Percentiles rank a stretch among this genome's conserved stretches.
phyloP scores from a whole-genome alignment of 37 sponge, comb jelly and placozoan species.

The Dysidea cf. avara region DNA sequence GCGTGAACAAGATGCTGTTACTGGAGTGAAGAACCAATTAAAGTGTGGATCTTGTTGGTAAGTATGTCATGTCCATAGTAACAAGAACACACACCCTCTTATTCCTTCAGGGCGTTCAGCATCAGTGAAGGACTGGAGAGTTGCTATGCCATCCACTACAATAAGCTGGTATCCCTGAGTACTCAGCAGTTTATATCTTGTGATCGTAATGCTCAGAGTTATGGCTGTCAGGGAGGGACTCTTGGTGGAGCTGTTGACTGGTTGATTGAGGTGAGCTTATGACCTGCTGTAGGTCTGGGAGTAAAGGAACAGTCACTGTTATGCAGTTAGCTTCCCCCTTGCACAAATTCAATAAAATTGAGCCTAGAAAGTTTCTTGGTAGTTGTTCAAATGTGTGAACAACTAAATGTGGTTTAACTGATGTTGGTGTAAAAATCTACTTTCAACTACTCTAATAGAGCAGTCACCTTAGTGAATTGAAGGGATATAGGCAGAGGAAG shows the following conservation, averaged over 20 bases:
- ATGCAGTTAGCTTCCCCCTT: too few relatives aligned
- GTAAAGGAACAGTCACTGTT: too few relatives aligned
- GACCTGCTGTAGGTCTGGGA: too few relatives aligned
- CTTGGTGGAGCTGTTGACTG: slow-evolving; percentile 37
- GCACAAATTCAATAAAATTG: too few relatives aligned
- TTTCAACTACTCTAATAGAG: too few relatives aligned
- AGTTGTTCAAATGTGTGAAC: too few relatives aligned
- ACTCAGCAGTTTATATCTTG: slow-evolving; percentile 85
- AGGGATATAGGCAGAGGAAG: too few relatives aligned
- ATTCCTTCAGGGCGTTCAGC: slow-evolving; percentile 74
- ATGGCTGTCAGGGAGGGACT: slow-evolving; percentile 71
- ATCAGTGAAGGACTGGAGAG: slow-evolving; percentile 79
- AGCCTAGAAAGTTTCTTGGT: too few relatives aligned
- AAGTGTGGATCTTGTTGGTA: slow-evolving; percentile 91
- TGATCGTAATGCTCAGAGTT: slow-evolving; percentile 12
- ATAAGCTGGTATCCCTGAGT: slow-evolving; percentile 37
- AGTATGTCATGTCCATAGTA: slow-evolving; percentile 3
- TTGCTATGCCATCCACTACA: slow-evolving; percentile 42
- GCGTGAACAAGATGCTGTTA: slow-evolving; percentile 36
- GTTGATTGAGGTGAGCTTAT: slow-evolving; percentile 18
- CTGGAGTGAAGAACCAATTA: slow-evolving; percentile 47
- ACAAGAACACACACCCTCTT: too few relatives aligned
- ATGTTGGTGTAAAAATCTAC: too few relatives aligned
- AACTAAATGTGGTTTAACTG: too few relatives aligned
- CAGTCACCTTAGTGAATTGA: too few relatives aligned